phyloP scores from a whole-genome alignment of 1,140 invertebrate genomes.

The Globodera ellingtonae region DNA sequence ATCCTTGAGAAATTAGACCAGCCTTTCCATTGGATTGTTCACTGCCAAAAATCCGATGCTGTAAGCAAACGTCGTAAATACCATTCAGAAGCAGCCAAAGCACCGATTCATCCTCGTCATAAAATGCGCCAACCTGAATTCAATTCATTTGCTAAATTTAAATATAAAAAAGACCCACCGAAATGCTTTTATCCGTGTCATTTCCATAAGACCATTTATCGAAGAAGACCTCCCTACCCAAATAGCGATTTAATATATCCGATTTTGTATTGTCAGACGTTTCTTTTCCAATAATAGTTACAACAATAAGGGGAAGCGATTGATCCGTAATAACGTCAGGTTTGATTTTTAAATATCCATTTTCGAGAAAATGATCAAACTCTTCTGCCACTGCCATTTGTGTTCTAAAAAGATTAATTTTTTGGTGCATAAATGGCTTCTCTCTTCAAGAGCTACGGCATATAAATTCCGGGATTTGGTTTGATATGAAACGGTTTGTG shows the following conservation, averaged over 20 bases:
- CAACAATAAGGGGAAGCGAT: neutral
- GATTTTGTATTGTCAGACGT: conserved; percentile 23
- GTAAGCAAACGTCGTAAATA: conserved; percentile 24
- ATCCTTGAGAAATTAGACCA: conserved; percentile 5
- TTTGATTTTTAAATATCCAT: neutral
- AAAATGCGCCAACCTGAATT: conserved; percentile 27
- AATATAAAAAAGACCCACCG: neutral
- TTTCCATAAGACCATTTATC: neutral
- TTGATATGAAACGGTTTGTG: too few relatives aligned
- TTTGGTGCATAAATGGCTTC: neutral
- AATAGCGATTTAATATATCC: conserved; percentile 15
- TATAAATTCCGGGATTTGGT: neutral
- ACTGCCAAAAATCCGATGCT: conserved; percentile 23
- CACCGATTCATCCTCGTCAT: conserved; percentile 21
- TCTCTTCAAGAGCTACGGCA: neutral
- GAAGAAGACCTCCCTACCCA: conserved; percentile 7
- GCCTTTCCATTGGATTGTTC: conserved; percentile 23
- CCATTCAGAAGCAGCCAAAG: conserved; percentile 34
- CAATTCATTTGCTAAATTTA: neutral
- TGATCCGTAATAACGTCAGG: neutral
- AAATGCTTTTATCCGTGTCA: neutral
- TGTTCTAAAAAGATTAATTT: neutral
- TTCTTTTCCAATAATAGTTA: conserved; percentile 11
- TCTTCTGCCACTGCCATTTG: neutral
- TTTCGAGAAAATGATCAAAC: neutral